Conservation (phyloP, 1,140 invertebrate species). For the Tigriopus japonicus region DNA sequence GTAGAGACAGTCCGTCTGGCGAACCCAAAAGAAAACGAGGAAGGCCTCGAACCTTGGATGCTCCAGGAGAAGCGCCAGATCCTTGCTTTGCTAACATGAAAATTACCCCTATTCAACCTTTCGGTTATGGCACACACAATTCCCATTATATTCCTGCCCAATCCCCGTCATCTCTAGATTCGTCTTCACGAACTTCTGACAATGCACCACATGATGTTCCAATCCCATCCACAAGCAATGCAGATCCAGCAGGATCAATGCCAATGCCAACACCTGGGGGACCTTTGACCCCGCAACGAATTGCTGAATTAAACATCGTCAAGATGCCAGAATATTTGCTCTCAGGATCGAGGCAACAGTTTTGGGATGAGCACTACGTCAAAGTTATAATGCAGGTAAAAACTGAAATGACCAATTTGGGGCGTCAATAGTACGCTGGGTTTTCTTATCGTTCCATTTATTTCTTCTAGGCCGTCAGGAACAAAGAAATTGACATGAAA, state of each 20-base stretch:
- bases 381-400: conserved; percentile 62
- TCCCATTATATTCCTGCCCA: no score
- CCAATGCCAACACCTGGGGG: conserved; percentile 17
- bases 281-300: conserved; percentile 23
- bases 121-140: no score
- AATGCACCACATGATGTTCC: no score
- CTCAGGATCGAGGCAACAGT: conserved; percentile 58
- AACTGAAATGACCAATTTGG: not conserved
- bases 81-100: no score
- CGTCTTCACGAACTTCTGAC: no score
- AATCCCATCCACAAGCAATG: no score
- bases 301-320: conserved; percentile 29
- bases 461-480: conserved; percentile 22
- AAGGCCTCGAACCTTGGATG: conserved; percentile 1
- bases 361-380: conserved; percentile 70
- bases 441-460: not conserved
- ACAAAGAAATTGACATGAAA: conserved; percentile 80
- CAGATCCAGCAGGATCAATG: no score
- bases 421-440: not conserved
- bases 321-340: conserved; percentile 67
- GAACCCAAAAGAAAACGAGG: conserved; percentile 4
- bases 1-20: not conserved
- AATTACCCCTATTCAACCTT: no score
- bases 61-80: conserved; percentile 20
- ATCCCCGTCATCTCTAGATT: no score